Base-by-base conservation (phyloP, 2,113 vertebrate genomes). In the Sinosuthora webbiana region DNA sequence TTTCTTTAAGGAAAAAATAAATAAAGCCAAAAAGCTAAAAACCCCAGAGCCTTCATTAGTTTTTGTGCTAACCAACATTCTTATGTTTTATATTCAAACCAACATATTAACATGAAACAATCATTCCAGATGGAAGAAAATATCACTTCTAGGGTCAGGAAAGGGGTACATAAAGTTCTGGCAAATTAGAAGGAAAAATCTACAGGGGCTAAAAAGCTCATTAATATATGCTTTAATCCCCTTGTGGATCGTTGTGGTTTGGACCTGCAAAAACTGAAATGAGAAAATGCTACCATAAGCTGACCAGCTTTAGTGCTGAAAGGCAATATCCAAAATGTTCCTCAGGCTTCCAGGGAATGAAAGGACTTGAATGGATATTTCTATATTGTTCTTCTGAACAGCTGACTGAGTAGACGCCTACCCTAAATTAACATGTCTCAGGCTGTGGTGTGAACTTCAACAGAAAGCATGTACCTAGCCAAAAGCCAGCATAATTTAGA, bases 61-160 rank as follows among this genome's bases (percentile, higher is more conserved):
- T 95, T 92, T 97, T 96, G 88, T 89, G 76, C 92, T 96, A 96
- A 96, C 92, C 92, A 96, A 83, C 93, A 96, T 96, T 96, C 95
- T 85, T 87, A 57, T 68, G 80, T 96, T 96, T 97, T 97, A 96
- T 95, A 92, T 87, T 96, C 56, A 97, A 92, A 94, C 92, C 93
- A 89, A 44, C 80, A 68, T 89, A 95, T 93, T 95, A 96, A 95
- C 87, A 95, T 94, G 90, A 92, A 97, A 93, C 90, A 97, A 97
- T 93, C 88, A 81, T 89, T 96, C 96, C 94, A 97, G 95, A 96
- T 97, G 96, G 96, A 96, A 87, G 90, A 96, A 96, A 96, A 96
- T 95, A 93, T 95, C 83, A 87, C 73, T 95, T 92, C 85, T 96
- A 83, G 76, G 95, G 95, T 97, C 95, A 96, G 77, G 52, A 92